Base-by-base conservation (phyloP, 2,888 invertebrate genomes). In the Drosophila imparisetae region DNA sequence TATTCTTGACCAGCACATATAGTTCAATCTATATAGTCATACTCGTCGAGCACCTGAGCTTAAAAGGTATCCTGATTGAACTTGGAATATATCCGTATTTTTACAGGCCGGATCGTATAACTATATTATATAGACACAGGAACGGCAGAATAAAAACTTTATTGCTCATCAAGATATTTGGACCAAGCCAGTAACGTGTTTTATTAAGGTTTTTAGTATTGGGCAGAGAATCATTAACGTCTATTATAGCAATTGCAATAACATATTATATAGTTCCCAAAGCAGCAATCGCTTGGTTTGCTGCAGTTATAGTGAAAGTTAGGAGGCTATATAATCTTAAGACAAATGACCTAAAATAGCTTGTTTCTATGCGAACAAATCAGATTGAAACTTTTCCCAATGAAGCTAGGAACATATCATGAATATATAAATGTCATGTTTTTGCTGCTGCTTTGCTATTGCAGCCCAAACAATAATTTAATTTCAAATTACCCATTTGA, bases 401-500 rank as follows among this genome's bases (percentile, higher is more conserved):
- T 40, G 40, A 4, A 40, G 40, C n/a, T n/a, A 4, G n/a, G 10
- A 10, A 4, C 2, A 10, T 4, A 2, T 4, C 4, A 13, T n/a
- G 7, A 21, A 21, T 13, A n/a, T 21, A 11, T 21, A 13, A 42
- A 42, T 42, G 2, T 11, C n/a, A 42, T 48, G 15, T 1, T 24
- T 45, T 15, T 24, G 53, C 29, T 30, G 34, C 29, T 55, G 11
- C 18, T 38, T 58, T 61, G 50, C 18, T 38, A 49, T 36, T 60
- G 63, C 42, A 59, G 64, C 66, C 72, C 15, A 15, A 24, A 34
- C 58, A 71, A 81, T 80, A 83, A 82, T 82, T 81, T 60, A 59
- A 70, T 71, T 70, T 75, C 72, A 77, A 84, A 81, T 86, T 84
- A 72, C 72, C 52, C 60, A 82, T 21, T 45, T 24, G 21, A 45